phyloP scores from a whole-genome alignment of 2,797 vertebrate genomes.

The Tolypeutes matacus region DNA sequence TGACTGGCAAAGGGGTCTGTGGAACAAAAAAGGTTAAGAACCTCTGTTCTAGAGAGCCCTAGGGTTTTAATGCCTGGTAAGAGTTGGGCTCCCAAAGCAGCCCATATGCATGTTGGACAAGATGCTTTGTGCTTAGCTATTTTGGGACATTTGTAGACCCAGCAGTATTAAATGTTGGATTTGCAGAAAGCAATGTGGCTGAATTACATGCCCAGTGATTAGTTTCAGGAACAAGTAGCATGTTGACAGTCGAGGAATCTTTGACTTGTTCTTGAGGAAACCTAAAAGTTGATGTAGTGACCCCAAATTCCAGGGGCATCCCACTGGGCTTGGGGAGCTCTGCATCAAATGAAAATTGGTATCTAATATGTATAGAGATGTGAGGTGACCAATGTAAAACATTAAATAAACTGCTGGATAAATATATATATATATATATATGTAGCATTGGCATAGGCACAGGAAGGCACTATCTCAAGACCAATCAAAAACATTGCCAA shows the following conservation, averaged over 20 bases:
- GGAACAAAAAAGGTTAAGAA: too few species aligned
- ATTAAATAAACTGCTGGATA: neutral
- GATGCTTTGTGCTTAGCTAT: neutral
- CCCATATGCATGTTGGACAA: neutral
- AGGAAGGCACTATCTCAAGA: neutral
- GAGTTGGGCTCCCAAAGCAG: neutral
- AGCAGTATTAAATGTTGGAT: neutral
- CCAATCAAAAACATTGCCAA: conserved; percentile 26
- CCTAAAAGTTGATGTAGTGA: conserved; percentile 24
- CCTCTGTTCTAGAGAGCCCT: neutral
- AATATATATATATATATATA: neutral
- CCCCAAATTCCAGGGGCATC: neutral
- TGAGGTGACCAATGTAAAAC: neutral
- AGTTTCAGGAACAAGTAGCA: conserved; percentile 54
- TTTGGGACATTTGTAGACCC: neutral
- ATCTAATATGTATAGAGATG: neutral
- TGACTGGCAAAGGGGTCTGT: neutral
- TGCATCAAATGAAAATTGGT: neutral
- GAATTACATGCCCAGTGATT: neutral
- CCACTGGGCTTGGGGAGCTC: neutral
- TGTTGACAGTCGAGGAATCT: conserved; percentile 5
- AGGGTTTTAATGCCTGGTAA: neutral
- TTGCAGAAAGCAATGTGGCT: neutral
- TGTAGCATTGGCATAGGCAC: neutral
- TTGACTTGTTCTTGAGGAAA: conserved; percentile 58